Evolutionary conservation across 2,797 vertebrate species (phyloP).

Genomic region (Taeniopygia guttata): DNA sequence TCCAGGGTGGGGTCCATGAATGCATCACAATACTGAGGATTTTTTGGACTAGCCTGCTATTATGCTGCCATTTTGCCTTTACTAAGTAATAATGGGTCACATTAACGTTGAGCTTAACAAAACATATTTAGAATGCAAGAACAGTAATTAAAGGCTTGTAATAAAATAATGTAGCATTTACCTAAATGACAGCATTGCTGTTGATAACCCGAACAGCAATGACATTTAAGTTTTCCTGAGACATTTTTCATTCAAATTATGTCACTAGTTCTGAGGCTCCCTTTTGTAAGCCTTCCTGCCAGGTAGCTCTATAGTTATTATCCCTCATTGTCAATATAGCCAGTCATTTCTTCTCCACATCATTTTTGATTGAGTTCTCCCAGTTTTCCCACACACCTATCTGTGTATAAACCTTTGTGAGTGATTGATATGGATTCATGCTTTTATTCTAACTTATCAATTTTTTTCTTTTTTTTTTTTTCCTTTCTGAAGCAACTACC

Average conservation of each 20-base stretch:
- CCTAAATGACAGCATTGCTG: conserved; percentile 23
- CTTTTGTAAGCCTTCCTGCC: conserved; percentile 26
- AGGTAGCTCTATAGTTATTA: not conserved
- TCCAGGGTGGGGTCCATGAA: not conserved
- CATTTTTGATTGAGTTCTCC: conserved; percentile 34
- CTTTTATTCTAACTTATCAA: not conserved
- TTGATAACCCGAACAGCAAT: conserved; percentile 22
- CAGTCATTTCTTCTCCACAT: conserved; percentile 20
- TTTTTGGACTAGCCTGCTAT: not conserved
- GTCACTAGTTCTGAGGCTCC: not conserved
- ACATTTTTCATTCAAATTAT: conserved; percentile 38
- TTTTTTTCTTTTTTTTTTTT: not conserved
- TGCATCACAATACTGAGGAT: not conserved
- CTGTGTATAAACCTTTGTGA: not conserved
- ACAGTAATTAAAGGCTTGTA: conserved; percentile 21
- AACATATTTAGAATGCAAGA: conserved; percentile 1
- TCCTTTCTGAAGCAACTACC: not conserved
- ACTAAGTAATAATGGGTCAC: not conserved
- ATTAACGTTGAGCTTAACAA: not conserved
- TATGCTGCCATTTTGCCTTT: not conserved
- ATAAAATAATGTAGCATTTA: conserved; percentile 35
- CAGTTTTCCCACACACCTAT: conserved; percentile 29
- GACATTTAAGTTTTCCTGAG: conserved; percentile 47
- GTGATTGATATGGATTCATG: conserved; percentile 31
- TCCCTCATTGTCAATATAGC: conserved; percentile 6